Base-by-base conservation (phyloP, 35 echinoderm and acorn worm species). In the Diadema setosum region DNA sequence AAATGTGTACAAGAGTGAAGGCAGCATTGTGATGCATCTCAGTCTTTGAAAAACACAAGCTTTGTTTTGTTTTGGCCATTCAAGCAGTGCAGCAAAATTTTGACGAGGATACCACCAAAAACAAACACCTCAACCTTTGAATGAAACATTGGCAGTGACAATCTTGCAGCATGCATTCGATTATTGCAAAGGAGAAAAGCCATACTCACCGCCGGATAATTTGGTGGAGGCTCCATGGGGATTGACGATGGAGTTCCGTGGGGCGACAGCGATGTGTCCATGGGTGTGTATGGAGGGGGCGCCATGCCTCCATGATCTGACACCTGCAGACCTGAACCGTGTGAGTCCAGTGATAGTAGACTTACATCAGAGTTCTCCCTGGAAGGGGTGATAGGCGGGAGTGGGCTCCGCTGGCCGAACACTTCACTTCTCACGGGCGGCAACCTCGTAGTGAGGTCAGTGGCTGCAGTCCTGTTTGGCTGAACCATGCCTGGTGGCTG, bases 331-430 rank as follows among this genome's bases (percentile, higher is more conserved):
- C 73, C 73, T 25, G 44, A 7, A 9, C 39, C 73, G 18, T 21
- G n/a, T 25, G 73, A 41, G 44, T 41, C 44, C 30, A 30, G 20
- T 26, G 67, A 73, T 30, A 39, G 4, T 44, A 78, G 73, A 78
- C 73, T 78, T 26, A 36, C 17, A 17, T 42, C 73, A 42, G 73
- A 78, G 73, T 78, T 78, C 40, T 78, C 73, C n/a, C 73, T 78
- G 34, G 73, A 78, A 5, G 34, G 18, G 11, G 12, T 16, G 8
- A 78, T 78, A 23, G 73, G 73, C 15, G 73, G 73, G 37, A 78
- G 73, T 5, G 73, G 73, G 37, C 73, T 78, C 11, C 37, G 12
- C 24, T 33, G 44, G 24, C 21, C 73, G 44, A 78, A 78, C 11
- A 41, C 17, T 11, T 43, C 73, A 78, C 44, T 78, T 41, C 73